Evolutionary conservation across 2,888 invertebrate species (phyloP).

Genomic region (Lottia scabra): DNA sequence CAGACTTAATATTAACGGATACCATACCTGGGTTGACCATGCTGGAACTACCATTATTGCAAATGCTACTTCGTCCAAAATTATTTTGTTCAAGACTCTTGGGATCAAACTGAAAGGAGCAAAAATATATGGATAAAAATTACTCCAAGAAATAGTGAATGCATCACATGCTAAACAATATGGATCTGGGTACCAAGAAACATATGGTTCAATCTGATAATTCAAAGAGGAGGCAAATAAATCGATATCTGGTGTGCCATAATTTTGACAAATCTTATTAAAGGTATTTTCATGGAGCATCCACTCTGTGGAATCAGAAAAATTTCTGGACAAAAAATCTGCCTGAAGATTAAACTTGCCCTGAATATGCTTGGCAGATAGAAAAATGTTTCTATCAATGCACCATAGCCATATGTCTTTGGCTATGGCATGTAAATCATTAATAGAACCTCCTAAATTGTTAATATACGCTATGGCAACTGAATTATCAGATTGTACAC

Average conservation of each 20-base stretch:
- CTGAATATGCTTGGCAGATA: slow-evolving; percentile 22
- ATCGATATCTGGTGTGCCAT: slow-evolving; percentile 27
- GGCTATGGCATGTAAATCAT: neutral
- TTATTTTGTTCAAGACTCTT: slow-evolving; percentile 19
- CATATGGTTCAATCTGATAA: slow-evolving; percentile 19
- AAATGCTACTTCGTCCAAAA: slow-evolving; percentile 15
- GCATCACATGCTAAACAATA: slow-evolving; percentile 18
- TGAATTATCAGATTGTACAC: slow-evolving; percentile 19
- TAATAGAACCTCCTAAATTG: slow-evolving; percentile 17
- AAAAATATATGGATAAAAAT: slow-evolving; percentile 28
- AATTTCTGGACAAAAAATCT: slow-evolving; percentile 23
- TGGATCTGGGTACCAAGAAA: slow-evolving; percentile 26
- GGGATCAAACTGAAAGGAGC: slow-evolving; percentile 22
- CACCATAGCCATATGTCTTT: slow-evolving; percentile 26
- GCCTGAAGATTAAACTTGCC: slow-evolving; percentile 19
- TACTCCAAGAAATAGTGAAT: slow-evolving; percentile 26
- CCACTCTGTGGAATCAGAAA: slow-evolving; percentile 27
- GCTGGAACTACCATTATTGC: slow-evolving; percentile 26
- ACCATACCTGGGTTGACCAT: slow-evolving; percentile 30
- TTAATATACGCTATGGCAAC: slow-evolving; percentile 28
- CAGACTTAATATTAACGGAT: slow-evolving; percentile 22
- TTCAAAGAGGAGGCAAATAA: slow-evolving; percentile 28
- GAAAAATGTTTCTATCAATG: slow-evolving; percentile 18
- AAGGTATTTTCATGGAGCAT: slow-evolving; percentile 21
- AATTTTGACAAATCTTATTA: slow-evolving; percentile 18